Evolutionary conservation across 1,140 invertebrate species (phyloP).

Genomic region (Cyphomyrmex costatus): DNA sequence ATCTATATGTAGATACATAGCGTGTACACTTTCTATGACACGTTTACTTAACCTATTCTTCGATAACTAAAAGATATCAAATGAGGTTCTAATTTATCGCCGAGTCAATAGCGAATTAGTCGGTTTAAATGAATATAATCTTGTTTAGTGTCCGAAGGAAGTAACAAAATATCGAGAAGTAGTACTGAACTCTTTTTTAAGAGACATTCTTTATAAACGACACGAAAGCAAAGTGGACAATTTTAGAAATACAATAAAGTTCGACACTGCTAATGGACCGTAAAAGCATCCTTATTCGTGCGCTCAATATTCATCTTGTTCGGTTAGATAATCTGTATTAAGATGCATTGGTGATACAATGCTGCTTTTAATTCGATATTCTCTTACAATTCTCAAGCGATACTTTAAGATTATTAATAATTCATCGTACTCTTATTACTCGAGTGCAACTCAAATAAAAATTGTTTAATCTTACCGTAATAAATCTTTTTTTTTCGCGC

Average conservation of each 20-base stretch:
- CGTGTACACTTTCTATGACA: not conserved
- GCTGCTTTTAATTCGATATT: not conserved
- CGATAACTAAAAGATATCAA: conserved; percentile 10
- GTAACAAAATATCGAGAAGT: not conserved
- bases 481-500: not conserved
- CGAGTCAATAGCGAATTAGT: not conserved
- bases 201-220: not conserved
- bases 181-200: not conserved
- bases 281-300: not conserved
- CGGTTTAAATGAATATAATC: conserved; percentile 28
- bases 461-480: conserved; percentile 5
- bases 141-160: not conserved
- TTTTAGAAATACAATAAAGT: not conserved
- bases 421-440: not conserved
- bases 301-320: conserved; percentile 32
- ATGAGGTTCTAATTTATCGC: not conserved
- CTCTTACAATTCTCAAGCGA: not conserved
- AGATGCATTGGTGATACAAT: conserved; percentile 11
- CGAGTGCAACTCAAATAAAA: not conserved
- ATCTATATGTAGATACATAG: not conserved
- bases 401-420: conserved; percentile 20
- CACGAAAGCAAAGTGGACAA: not conserved
- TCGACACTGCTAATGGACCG: not conserved
- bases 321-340: conserved; percentile 5
- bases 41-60: not conserved